A percentile compares a stretch with the other conserved stretches of the same genome.
Evolutionary conservation across 2,113 vertebrate genomes (phyloP).

Genomic region (Drymodes brunneopygia): DNA sequence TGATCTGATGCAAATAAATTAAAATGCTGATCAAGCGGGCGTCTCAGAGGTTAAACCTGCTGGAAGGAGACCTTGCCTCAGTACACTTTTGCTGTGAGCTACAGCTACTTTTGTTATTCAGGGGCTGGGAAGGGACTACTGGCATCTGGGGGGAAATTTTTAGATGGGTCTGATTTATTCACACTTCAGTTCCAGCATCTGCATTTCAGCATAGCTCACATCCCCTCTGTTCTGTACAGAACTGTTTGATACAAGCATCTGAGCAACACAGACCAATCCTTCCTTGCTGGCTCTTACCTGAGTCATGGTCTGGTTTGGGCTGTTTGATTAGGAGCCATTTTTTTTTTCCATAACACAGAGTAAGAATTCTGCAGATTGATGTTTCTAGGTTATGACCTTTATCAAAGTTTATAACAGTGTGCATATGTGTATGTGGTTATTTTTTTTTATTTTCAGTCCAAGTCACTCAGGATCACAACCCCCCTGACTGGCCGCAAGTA

Average conservation of each 20-base stretch:
- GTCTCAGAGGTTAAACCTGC: not conserved
- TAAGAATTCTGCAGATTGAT: not conserved
- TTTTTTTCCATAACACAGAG: not conserved
- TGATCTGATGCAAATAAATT: not conserved
- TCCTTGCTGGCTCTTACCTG: not conserved
- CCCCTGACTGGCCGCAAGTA: constrained; percentile 85
- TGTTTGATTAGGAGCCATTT: not conserved
- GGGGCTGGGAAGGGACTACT: not conserved
- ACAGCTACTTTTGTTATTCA: not conserved
- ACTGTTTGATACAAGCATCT: not conserved
- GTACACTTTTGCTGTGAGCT: not conserved
- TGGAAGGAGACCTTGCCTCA: not conserved
- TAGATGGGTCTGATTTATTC: not conserved
- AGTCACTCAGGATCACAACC: constrained; percentile 78
- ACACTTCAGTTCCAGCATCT: not conserved
- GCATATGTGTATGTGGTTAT: not conserved
- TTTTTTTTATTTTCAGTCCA: constrained; percentile 69
- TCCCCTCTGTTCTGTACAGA: too few relatives aligned
- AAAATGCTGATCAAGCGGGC: not conserved
- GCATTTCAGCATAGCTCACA: not conserved
- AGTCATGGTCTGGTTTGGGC: not conserved
- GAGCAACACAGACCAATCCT: not conserved
- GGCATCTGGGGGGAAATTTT: fast-evolving
- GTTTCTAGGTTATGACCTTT: not conserved
- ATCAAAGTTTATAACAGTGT: not conserved